Base-by-base conservation (phyloP, 2,113 vertebrate species). In the Onychorhynchus coronatus region DNA sequence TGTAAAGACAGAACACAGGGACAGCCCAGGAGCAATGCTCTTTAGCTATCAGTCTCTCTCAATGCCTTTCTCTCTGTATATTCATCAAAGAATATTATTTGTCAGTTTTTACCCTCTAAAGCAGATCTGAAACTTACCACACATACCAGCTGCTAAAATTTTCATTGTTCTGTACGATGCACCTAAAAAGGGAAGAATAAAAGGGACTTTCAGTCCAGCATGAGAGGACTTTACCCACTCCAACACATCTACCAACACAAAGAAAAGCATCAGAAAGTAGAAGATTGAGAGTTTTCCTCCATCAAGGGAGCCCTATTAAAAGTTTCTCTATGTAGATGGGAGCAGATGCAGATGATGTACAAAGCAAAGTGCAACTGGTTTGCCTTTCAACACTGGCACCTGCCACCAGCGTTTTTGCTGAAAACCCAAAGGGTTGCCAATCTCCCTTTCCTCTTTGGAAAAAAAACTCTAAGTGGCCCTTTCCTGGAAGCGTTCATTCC, bases 41-140 rank as follows among this genome's bases (percentile, higher is more conserved):
- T 91, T 61, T 37, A 88, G 88, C 85, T 91, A 94, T 96, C 90
- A 68, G 44, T 95, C 83, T 95, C 80, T 92, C 70, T 96, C 89
- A 92, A 91, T 87, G 95, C 86, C 46, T 91, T 94, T 94, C 86
- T 94, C 80, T 92, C 49, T 42, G 12, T 87, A 91, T 89, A 91
- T 87, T 77, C 66, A 85, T 95, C 92, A 93, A 81, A 92, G 17
- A 62, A 93, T 81, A 87, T 93, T 91, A 85, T 91, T 92, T 93
- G 61, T 37, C 76, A 87, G 46, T 61, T 91, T 87, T 85, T 87
- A 37, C 50, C 25, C 55, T 84, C 65, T 72, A 86, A 89, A 95
- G 37, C 68, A 91, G 52, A 61, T 72, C 77, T 84, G 72, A 85
- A 77, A 70, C 98, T 98, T 97, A 98, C 98, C 98, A 98, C 76